Base-by-base conservation (phyloP, 2,888 invertebrate genomes). In the Andrena flavipes region DNA sequence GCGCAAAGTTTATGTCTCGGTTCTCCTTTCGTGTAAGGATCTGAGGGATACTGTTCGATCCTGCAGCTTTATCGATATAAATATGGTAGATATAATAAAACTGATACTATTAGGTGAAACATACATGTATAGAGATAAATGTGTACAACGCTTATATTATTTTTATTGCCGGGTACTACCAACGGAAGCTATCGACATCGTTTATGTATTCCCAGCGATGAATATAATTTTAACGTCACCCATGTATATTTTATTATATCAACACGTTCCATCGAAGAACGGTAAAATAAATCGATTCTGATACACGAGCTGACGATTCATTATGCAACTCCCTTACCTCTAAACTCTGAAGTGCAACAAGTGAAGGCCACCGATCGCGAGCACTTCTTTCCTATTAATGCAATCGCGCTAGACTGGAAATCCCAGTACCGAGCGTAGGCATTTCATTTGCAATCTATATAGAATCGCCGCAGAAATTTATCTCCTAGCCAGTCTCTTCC, bases 111-210 rank as follows among this genome's bases (percentile, higher is more conserved):
- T 82, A 82, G 30, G 35, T 54, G 20, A 63, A 65, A 20, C 23
- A 26, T 26, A 35, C 70, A 67, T 81, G 54, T 79, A 82, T 71
- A 71, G 59, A 78, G 73, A 81, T 63, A 75, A 60, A 65, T 80
- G 59, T 70, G 29, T 60, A 64, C 72, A 80, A 78, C 56, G 67
- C 76, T 84, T 79, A 60, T 68, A 80, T 82, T 73, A 76, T 87
- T 85, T 82, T 75, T 74, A 76, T 77, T 75, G 74, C n/a, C n/a
- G n/a, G n/a, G n/a, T 74, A 59, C 70, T 74, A 78, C 29, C 63
- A 69, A 26, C 60, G 67, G 7, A 54, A 48, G 23, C 16, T 65
- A 33, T 2, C 60, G 29, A 56, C 63, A 62, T 76, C 51, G 35
- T 84, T 80, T 71, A 42, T 73, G 63, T 51, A 30, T 60, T 42